Evolutionary conservation across 2,888 invertebrate species (phyloP), one percentile per base, ranked within the genome.

Genomic region (Sthenelais limicola): DNA sequence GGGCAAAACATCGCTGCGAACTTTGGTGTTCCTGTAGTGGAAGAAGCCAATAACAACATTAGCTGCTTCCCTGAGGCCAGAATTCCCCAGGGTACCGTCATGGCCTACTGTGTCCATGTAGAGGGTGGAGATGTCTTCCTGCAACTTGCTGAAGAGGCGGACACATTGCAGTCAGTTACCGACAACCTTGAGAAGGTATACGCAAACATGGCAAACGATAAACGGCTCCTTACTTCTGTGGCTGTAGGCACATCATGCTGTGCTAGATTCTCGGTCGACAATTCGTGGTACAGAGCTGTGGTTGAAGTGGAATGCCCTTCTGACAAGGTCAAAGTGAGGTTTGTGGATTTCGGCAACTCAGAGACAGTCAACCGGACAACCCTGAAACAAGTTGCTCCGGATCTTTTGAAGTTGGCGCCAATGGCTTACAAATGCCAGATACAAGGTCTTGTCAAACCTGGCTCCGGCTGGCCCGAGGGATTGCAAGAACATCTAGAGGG

Each of bases 221-320:
- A 75, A 32, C 48, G 73, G 28, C 26, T 43, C 3, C n/a, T 76
- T 15, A 62, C 54, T 7, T 38, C 74, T 3, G 33, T 71, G 24
- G 18, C 47, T 18, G 48, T 72, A 21, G 73, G 77, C 7, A 71
- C 75, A 62, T 24, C 82, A 2, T 81, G 82, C 68, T 80, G 80
- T 7, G 82, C 82, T 0, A 73, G 77, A 35, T 82, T 73, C 47
- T 47, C 74, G n/a, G 82, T 81, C 21, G 83, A 83, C 75, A 80
- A 80, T 32, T 79, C 80, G 0, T 85, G 85, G 85, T 83, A 83
- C 72, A 74, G 85, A n/a, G 82, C 79, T 0, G 24, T 15, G 3
- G 35, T 72, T n/a, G 38, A 35, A 62, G 3, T 9, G 9, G 38
- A 26, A 21, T 24, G 3, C 12, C 21, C 52, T 52, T 33, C 33